Evolutionary conservation across 2,888 invertebrate genomes (phyloP), one percentile per base, ranked within the genome.

Genomic region (Apamea epomidion): DNA sequence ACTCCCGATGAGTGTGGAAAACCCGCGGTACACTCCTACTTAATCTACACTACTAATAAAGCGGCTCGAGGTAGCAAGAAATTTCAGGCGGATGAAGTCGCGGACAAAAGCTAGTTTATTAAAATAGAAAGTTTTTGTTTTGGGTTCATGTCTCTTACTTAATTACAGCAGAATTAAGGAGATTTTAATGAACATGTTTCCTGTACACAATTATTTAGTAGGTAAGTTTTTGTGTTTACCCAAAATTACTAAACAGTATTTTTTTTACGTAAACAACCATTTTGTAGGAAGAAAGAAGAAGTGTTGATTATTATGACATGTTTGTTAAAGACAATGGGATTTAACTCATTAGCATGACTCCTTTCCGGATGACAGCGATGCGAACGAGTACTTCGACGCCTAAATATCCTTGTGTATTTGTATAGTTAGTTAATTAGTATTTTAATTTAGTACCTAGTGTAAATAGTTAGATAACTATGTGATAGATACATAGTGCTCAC

Each of bases 1-100:
- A 74, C 70, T 67, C 73, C 70, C 80, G 1, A 18, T 21, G 74
- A 80, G 67, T 16, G 2, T 29, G 60, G 48, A 32, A 81, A 81
- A 77, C 54, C 77, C 77, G 6, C 18, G 16, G 62, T 48, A 48
- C 14, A 45, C 25, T 76, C 45, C 16, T 48, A 58, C 29, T 12
- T 48, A 58, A 29, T 68, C 48, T 48, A 48, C 14, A 48, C 48
- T 42, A 48, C 48, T 48, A 16, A 48, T 16, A 16, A 16, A 48
- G 48, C 48, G 45, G 10, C 12, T 45, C 45, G 8, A 8, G 45
- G 8, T 45, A 45, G 45, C 12, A 45, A 45, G 45, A 37, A 37
- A 37, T 45, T 45, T 10, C 45, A 45, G 12, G 45, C 45, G 12
- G 45, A 45, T 10, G 10, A 45, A 45, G 45, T 45, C 45, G 45